These are phyloP conservation scores for Antennarius maculatus DNA, from an alignment of 2,797 vertebrate genomes.

Conservation along the genomic window DNA sequence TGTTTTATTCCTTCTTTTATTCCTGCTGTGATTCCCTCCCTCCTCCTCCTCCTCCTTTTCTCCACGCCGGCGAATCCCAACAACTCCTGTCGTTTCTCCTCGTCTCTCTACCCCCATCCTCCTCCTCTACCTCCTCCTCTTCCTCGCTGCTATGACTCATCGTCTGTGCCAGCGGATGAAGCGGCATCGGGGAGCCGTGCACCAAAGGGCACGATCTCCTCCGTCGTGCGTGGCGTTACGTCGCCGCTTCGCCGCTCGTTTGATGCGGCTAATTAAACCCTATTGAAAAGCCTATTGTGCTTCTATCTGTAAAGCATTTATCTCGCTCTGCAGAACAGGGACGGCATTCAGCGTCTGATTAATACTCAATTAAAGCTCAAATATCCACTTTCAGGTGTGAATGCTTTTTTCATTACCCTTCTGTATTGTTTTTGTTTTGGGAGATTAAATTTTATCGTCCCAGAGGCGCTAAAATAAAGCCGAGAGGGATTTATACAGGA, in stretches of 20 bases:
- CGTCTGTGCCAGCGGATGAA: constrained; percentile 68
- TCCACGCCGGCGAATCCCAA: constrained; percentile 36
- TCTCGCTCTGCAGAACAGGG: constrained; percentile 32
- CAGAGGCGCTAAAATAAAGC: constrained; percentile 19
- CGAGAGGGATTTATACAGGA: constrained; percentile 18
- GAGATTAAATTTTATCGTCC: constrained; percentile 50
- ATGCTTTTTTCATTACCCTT: constrained; percentile 38
- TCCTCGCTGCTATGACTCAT: constrained; percentile 72
- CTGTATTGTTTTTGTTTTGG: constrained; percentile 49
- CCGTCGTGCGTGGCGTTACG: constrained; percentile 70
- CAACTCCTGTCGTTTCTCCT: constrained; percentile 50
- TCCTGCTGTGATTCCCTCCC: background rate
- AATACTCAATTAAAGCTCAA: constrained; percentile 54
- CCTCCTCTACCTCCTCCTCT: constrained; percentile 20
- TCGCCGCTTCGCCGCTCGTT: constrained; percentile 66
- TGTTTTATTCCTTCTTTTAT: constrained; percentile 11
- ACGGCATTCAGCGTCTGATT: constrained; percentile 45
- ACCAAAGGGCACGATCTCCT: constrained; percentile 68
- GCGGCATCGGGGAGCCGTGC: constrained; percentile 58
- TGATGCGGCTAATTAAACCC: constrained; percentile 73
- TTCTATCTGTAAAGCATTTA: constrained; percentile 55
- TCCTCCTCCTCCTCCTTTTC: background rate
- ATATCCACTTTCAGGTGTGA: constrained; percentile 49
- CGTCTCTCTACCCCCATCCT: constrained; percentile 31
- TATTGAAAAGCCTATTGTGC: constrained; percentile 66